Evolutionary conservation across 2,797 vertebrate species (phyloP).

Genomic region (Calcarius lapponicus): DNA sequence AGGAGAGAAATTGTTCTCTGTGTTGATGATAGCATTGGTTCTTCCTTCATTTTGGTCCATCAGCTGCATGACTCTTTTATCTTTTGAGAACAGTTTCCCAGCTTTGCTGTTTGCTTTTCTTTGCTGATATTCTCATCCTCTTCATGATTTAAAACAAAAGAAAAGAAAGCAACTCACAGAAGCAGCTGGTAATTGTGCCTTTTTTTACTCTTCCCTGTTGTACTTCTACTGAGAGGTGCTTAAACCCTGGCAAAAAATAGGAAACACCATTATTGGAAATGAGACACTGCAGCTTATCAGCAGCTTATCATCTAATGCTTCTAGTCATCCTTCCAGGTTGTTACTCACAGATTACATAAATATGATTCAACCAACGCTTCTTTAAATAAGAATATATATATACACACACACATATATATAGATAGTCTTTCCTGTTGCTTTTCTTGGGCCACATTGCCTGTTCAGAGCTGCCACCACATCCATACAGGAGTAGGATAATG

Average conservation of each 20-base stretch:
- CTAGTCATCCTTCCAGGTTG: neutral
- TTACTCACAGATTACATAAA: neutral
- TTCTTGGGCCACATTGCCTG: neutral
- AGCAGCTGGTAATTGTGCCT: neutral
- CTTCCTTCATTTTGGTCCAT: neutral
- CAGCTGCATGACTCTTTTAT: fast-evolving
- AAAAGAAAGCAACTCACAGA: neutral
- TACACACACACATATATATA: neutral
- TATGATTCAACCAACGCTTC: neutral
- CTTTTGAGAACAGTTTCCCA: neutral
- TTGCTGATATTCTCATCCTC: neutral
- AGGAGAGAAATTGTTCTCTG: neutral
- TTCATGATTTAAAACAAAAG: neutral
- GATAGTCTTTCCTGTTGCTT: neutral
- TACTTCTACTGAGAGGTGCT: neutral
- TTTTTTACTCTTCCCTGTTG: neutral
- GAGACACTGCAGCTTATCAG: neutral
- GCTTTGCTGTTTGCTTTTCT: neutral
- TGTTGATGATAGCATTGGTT: neutral
- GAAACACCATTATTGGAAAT: neutral
- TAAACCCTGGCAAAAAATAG: neutral
- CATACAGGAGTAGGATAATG: neutral
- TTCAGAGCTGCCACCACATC: neutral
- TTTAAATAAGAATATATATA: neutral
- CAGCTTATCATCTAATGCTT: neutral